A percentile compares a stretch with the other conserved stretches of the same genome.
Conservation (phyloP, 1,140 invertebrate species). For the Caenorhabditis brenneri region DNA sequence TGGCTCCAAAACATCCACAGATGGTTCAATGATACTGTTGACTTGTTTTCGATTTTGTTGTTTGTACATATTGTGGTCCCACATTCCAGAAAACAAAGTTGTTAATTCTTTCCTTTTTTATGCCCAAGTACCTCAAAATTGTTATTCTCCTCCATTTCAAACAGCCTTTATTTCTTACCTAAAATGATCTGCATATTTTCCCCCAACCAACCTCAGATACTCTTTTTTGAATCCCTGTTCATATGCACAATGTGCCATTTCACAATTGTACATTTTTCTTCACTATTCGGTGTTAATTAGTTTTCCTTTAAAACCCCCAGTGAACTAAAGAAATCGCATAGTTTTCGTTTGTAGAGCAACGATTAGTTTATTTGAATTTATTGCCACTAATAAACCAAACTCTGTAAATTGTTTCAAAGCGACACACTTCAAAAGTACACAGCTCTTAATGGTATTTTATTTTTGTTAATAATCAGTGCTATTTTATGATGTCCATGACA, state of each 20-base stretch:
- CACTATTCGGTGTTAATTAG: conserved; percentile 12
- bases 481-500: neutral
- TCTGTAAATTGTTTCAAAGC: too few relatives aligned
- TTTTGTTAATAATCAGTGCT: too few relatives aligned
- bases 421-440: too few relatives aligned
- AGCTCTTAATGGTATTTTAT: too few relatives aligned
- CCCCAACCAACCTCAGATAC: neutral
- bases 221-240: neutral
- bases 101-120: neutral
- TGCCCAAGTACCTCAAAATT: too few relatives aligned
- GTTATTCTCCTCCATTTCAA: neutral
- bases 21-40: neutral
- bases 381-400: too few relatives aligned
- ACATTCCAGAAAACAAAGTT: conserved; percentile 8
- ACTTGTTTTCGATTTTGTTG: neutral
- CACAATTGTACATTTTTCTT: neutral
- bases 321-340: neutral
- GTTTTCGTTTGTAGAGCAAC: neutral
- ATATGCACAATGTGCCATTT: conserved; percentile 33
- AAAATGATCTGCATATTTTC: conserved; percentile 26
- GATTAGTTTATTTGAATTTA: neutral
- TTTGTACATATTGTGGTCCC: conserved; percentile 30
- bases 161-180: conserved; percentile 12
- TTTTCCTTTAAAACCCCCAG: neutral
- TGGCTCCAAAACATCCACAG: conserved; percentile 5